A percentile compares a stretch with the other conserved stretches of the same genome.
Conservation (phyloP, 2,113 vertebrate genomes). For the Podiceps cristatus region DNA sequence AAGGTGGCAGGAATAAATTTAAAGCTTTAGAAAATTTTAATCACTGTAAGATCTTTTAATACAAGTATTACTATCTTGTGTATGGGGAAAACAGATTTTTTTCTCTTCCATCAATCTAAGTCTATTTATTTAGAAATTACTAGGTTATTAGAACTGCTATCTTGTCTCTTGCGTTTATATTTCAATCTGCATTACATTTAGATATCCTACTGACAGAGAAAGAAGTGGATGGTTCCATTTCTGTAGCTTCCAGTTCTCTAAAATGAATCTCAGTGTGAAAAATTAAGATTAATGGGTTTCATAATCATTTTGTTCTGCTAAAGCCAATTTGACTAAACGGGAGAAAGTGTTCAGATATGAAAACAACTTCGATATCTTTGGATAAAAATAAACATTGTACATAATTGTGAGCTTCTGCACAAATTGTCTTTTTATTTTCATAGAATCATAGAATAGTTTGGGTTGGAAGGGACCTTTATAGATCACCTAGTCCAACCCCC, state of each 20-base stretch:
- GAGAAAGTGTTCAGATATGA: neutral
- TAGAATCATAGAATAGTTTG: too few relatives aligned
- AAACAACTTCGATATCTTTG: conserved; percentile 43
- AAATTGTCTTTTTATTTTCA: conserved; percentile 1
- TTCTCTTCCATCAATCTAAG: conserved; percentile 74
- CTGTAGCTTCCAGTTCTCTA: conserved; percentile 68
- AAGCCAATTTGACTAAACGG: conserved; percentile 72
- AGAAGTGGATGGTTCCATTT: conserved; percentile 63
- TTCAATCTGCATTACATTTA: conserved; percentile 76
- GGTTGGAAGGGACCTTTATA: too few relatives aligned
- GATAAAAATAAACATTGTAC: conserved; percentile 39
- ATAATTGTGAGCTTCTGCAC: neutral
- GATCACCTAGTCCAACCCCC: too few relatives aligned
- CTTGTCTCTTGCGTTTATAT: conserved; percentile 79
- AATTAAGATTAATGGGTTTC: conserved; percentile 84
- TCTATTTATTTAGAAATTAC: conserved; percentile 81
- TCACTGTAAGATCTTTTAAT: conserved; percentile 46
- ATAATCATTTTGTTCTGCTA: conserved; percentile 77
- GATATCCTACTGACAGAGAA: conserved; percentile 70
- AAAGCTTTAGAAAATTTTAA: conserved; percentile 63
- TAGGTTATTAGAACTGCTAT: conserved; percentile 72
- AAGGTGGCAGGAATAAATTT: conserved; percentile 30
- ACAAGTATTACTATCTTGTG: conserved; percentile 37
- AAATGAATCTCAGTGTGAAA: conserved; percentile 80
- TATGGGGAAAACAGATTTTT: conserved; percentile 46